Base-by-base conservation (phyloP, 2,888 invertebrate species). In the Zhengitettix transpicula region DNA sequence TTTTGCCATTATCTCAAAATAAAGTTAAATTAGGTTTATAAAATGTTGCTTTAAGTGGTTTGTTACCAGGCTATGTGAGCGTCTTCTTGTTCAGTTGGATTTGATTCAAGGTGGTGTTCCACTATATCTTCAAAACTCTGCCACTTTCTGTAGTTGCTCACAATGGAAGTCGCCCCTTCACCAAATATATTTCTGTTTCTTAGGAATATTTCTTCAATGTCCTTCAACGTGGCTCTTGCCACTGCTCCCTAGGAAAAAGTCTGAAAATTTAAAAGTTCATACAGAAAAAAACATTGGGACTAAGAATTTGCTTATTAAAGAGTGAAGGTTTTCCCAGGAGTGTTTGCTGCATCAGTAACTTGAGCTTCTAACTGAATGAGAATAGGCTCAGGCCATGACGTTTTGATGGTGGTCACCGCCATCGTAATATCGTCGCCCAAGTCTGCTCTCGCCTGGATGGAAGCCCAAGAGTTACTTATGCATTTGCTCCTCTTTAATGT, bases 101-200 rank as follows among this genome's bases (percentile, higher is more conserved):
- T 52, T 17, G 64, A 42, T 62, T 70, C 68, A 14, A 68, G 66
- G 51, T 66, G 40, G 40, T 58, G 66, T 17, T 64, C 44, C 63
- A 71, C 67, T 7, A 70, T 60, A 61, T 72, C 66, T 60, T 60
- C 60, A 59, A 72, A 68, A 40, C 63, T 66, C 58, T 69, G 71
- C 60, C 12, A 64, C 56, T 40, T 28, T 10, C 44, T 40, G 15
- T 56, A 41, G 58, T 68, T 70, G 9, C 76, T 74, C 60, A 69
- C 70, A 55, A 88, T 75, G 68, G 77, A 80, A 54, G 77, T 75
- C 61, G 84, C 81, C 68, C 87, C 83, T 67, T 74, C 75, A 67
- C 81, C 74, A 69, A 89, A 83, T 64, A 79, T 71, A 56, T 78
- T 68, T 68, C 75, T 74, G 69, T 88, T 78, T 66, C 73, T 75